These are phyloP conservation scores for Tolmerus cingulatus DNA, from an alignment of 2,888 invertebrate species.

Conservation along the genomic window DNA sequence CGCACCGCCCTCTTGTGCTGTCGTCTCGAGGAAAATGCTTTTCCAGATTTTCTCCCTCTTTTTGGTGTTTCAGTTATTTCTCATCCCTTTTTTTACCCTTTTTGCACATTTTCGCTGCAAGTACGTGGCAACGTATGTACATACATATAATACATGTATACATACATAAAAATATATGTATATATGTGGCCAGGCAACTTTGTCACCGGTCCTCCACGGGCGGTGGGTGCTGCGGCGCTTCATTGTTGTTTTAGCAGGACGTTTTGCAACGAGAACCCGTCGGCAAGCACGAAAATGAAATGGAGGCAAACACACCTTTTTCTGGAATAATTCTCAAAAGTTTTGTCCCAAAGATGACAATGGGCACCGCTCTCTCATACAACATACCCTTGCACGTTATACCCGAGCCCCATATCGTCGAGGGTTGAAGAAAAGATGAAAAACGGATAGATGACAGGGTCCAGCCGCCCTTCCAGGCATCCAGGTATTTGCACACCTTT, in stretches of 20 bases:
- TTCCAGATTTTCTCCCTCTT: background rate
- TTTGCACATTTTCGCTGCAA: background rate
- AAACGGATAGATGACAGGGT: background rate
- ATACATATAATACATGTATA: background rate
- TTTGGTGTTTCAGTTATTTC: background rate
- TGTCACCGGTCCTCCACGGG: background rate
- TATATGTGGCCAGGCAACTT: background rate
- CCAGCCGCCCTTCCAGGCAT: background rate
- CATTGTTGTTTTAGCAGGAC: background rate
- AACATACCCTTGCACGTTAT: background rate
- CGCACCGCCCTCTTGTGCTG: background rate
- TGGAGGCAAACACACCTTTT: background rate
- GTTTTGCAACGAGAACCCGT: background rate
- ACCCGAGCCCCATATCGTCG: background rate
- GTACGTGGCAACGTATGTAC: background rate
- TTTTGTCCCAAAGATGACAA: background rate
- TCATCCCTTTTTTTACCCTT: background rate
- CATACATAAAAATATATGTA: background rate
- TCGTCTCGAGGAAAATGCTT: background rate
- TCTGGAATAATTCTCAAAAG: background rate
- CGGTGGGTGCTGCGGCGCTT: background rate
- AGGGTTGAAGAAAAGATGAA: background rate
- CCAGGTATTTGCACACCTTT: background rate
- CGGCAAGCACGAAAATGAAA: background rate
- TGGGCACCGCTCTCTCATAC: background rate